Evolutionary conservation across 2,888 invertebrate species (phyloP), one percentile per base, ranked within the genome.

Genomic region (Carcina quercana): DNA sequence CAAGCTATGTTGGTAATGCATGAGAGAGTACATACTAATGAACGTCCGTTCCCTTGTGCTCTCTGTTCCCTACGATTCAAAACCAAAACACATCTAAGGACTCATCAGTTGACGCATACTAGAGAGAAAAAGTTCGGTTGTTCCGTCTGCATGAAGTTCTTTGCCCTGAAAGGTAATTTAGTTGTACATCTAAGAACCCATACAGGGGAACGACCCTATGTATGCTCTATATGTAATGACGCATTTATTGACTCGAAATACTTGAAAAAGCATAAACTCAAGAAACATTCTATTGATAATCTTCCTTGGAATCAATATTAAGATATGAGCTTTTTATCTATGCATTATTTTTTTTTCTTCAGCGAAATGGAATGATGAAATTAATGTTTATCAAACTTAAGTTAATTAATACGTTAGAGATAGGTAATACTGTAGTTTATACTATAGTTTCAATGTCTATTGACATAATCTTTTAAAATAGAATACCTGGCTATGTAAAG

Each of bases 191-290:
- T 82, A 25, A 47, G 86, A 3, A 85, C 84, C 0, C 86, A 86
- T 36, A 86, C 86, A 0, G 86, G 86, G 0, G 86, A 86, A 35
- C 40, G 85, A 0, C 86, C 86, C 0, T 86, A 85, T 47, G 60
- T 73, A 0, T 86, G 86, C 42, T 57, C 66, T 0, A 40, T 78
- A 10, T 86, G 86, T 34, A 67, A 62, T 1, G 85, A 85, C 37
- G 74, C 82, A 0, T 86, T 84, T 35, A 85, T 85, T 44, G 86
- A 86, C 47, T 85, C 85, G 0, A 85, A 85, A 54, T 85, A 85
- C 55, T 60, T 85, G 30, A 85, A 85, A 37, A 85, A 85, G 29
- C 85, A 85, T 32, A 85, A 82, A 42, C 51, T 75, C 47, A 80
- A 76, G 58, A 80, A 80, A 34, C 85, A 85, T 53, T 45, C 74